Evolutionary conservation across 2,888 invertebrate genomes (phyloP), one percentile per base, ranked within the genome.

Genomic region (Imbricaverruca yamaguchii): DNA sequence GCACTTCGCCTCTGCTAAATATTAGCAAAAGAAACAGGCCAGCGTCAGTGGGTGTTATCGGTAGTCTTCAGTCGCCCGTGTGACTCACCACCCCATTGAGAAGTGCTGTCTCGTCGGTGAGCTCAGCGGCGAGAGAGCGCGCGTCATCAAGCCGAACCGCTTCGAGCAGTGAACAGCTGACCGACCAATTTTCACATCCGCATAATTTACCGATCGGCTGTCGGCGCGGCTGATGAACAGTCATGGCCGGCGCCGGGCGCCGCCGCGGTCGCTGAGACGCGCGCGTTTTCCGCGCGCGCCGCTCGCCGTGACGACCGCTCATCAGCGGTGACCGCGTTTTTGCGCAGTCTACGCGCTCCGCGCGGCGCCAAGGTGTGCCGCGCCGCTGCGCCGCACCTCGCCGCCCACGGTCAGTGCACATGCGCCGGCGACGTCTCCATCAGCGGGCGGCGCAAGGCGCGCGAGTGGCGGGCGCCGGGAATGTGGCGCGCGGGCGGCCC

Each of bases 361-460:
- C 25, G 69, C 13, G 23, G 39, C 69, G 69, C 69, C 23, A 39
- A 0, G 39, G 23, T 15, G 39, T 10, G 69, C 69, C 23, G 65
- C 23, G 10, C 65, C 10, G 63, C n/a, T 21, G 61, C 61, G 61
- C 61, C 61, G 18, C 15, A 39, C 39, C 39, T 39, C 39, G 39
- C 39, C 39, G 39, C 39, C 39, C 39, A 13, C 18, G 13, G 61
- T 67, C 65, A 23, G 65, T 23, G 61, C 61, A 4, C 23, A n/a
- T n/a, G 23, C 65, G 69, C 69, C 69, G 69, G 25, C 15, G 69
- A 69, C 23, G 69, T 25, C 69, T 69, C 23, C 69, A 69, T 69
- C 69, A 69, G 69, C 69, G 39, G 25, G 15, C 39, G 23, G 69
- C 69, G 25, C 39, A 11, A 3, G 39, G 1, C 39, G 69, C 69